Conservation (phyloP, 2,797 vertebrate genomes). For the Bradypus variegatus region DNA sequence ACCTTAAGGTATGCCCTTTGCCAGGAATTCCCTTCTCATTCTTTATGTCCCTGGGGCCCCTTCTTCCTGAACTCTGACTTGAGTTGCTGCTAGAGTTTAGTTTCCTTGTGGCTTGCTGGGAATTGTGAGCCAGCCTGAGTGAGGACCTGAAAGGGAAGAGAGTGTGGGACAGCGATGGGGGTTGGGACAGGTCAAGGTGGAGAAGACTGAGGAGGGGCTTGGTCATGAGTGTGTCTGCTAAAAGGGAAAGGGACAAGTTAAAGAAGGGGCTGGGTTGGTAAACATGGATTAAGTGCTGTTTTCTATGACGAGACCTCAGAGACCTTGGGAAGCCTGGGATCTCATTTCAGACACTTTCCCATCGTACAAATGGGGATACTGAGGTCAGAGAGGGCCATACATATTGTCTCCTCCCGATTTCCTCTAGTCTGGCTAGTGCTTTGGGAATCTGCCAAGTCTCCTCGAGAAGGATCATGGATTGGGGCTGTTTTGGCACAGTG, state of each 20-base stretch:
- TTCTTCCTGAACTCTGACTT: slow-evolving; percentile 14
- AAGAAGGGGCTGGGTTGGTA: not conserved
- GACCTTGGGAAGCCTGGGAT: not conserved
- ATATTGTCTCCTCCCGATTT: not conserved
- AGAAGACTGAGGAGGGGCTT: not conserved
- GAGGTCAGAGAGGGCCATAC: not conserved
- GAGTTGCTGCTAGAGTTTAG: not conserved
- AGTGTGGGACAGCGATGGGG: not conserved
- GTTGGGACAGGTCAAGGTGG: not conserved
- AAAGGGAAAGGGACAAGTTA: not conserved
- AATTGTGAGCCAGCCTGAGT: not conserved
- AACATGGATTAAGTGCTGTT: not conserved
- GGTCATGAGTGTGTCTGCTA: not conserved
- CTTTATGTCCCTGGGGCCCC: not conserved
- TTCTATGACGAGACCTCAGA: not conserved
- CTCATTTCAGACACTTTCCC: not conserved
- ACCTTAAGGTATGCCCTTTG: not conserved
- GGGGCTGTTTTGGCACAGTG: not conserved
- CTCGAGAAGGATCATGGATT: not conserved
- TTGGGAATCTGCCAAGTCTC: not conserved
- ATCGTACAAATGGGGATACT: not conserved
- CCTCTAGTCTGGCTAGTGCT: not conserved
- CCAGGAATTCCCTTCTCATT: not conserved
- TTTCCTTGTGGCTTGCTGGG: not conserved
- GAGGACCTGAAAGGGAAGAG: not conserved